Percentiles rank a stretch among this genome's conserved stretches.
Conservation (phyloP, 2,797 vertebrate genomes). For the Chaetophractus vellerosus region DNA sequence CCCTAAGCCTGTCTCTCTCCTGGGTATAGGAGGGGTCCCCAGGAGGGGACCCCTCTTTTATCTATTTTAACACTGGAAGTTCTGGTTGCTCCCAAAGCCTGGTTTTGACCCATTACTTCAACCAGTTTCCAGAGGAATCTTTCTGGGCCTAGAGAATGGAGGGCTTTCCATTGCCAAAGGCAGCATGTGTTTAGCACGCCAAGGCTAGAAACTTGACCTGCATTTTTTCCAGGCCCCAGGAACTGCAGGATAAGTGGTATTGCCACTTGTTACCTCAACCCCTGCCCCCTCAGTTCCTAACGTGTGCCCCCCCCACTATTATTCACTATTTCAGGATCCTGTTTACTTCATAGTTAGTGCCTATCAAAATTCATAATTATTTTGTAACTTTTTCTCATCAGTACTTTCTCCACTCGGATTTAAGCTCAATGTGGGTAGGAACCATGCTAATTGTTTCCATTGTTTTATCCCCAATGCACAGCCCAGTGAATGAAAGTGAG, state of each 20-base stretch:
- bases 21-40: not conserved
- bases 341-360: not conserved
- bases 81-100: not conserved
- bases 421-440: not conserved
- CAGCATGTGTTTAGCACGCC: not conserved
- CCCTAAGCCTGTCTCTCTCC: not conserved
- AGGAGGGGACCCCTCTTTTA: not conserved
- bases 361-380: not conserved
- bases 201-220: not conserved
- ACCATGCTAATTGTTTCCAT: not conserved
- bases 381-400: not conserved
- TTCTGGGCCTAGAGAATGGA: not conserved
- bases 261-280: not conserved
- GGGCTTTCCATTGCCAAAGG: not conserved
- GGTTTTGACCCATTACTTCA: not conserved
- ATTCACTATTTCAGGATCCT: not conserved
- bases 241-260: not conserved
- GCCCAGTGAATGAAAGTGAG: not conserved
- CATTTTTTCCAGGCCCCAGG: not conserved
- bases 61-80: not conserved
- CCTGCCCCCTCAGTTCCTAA: not conserved
- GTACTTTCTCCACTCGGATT: not conserved
- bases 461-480: not conserved
- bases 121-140: not conserved
- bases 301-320: not conserved